A percentile compares a stretch with the other conserved stretches of the same genome.
phyloP scores from a whole-genome alignment of 2,113 vertebrate genomes.

The Alosa alosa region DNA sequence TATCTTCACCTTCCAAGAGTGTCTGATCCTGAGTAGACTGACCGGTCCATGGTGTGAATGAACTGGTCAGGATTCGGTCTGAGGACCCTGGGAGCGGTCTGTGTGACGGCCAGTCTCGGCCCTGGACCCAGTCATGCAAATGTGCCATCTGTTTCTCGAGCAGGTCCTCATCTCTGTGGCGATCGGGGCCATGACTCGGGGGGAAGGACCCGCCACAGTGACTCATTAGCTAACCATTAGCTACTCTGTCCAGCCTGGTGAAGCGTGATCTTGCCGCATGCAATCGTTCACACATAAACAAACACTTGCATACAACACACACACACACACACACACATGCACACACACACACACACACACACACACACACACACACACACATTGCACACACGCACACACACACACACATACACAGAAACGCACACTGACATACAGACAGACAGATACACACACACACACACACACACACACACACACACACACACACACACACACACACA shows the following conservation, averaged over 20 bases:
- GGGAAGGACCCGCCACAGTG: slow-evolving; percentile 28
- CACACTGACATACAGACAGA: slow-evolving; percentile 14
- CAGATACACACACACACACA: slow-evolving; percentile 25
- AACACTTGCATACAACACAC: not conserved
- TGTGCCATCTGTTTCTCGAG: slow-evolving; percentile 62
- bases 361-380: slow-evolving; percentile 10
- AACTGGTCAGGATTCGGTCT: not conserved
- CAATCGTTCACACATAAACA: not conserved
- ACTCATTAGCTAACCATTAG: slow-evolving; percentile 49
- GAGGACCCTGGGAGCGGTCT: not conserved
- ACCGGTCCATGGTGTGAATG: not conserved
- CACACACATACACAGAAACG: not conserved
- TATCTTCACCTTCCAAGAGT: not conserved
- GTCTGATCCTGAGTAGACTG: not conserved
- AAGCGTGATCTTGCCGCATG: slow-evolving; percentile 9
- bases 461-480: slow-evolving; percentile 17
- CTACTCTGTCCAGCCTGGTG: slow-evolving; percentile 26
- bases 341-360: slow-evolving; percentile 16
- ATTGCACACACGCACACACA: not conserved
- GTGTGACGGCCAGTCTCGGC: not conserved
- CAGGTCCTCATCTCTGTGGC: slow-evolving; percentile 36
- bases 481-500: not conserved
- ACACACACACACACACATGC: not conserved
- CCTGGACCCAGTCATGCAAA: slow-evolving; percentile 45
- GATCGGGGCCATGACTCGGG: not conserved